Evolutionary conservation across 2,113 vertebrate species (phyloP), one percentile per base, ranked within the genome.

Genomic region (Cololabis saira): DNA sequence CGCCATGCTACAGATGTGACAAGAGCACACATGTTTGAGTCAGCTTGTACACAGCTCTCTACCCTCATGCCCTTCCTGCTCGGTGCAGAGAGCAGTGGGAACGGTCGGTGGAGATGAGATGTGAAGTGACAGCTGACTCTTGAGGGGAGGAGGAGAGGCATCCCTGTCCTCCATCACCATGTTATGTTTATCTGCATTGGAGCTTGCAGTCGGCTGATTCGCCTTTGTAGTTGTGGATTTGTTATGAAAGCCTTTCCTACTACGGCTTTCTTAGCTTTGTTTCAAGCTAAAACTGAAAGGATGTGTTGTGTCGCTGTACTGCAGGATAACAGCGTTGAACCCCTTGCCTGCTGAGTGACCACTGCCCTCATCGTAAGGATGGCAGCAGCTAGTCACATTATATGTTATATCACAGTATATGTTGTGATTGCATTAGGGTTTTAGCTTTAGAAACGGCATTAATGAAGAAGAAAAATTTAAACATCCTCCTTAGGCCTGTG

Each of bases 111-210:
- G 15, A 60, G 76, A 86, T 53, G 47, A 71, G 76, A 88, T 87
- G 42, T 55, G 69, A 89, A 79, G 72, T 79, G 89, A 88, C 67
- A 61, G 80, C 61, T 71, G 71, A 65, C 68, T 75, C 69, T 86
- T 78, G 78, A 47, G 78, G 75, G 60, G 57, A 84, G 59, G 67
- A 87, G 73, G 21, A 61, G 44, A 51, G 43, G 44, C 67, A 43
- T 58, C 27, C 45, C 49, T 18, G 0, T 51, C 53, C 42, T 55
- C 45, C 65, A 43, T 60, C 21, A 16, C 50, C 41, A 3, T 54
- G 53, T 4, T 27, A 42, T 49, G 47, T 30, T 63, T 19, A 13
- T 44, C 22, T 65, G 3, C 8, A 6, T 11, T 19, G 3, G 48
- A 17, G 54, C 54, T 58, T 70, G 41, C 56, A 70, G 48, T 47